Conservation (phyloP, 2,113 vertebrate genomes). For the Melospiza georgiana region DNA sequence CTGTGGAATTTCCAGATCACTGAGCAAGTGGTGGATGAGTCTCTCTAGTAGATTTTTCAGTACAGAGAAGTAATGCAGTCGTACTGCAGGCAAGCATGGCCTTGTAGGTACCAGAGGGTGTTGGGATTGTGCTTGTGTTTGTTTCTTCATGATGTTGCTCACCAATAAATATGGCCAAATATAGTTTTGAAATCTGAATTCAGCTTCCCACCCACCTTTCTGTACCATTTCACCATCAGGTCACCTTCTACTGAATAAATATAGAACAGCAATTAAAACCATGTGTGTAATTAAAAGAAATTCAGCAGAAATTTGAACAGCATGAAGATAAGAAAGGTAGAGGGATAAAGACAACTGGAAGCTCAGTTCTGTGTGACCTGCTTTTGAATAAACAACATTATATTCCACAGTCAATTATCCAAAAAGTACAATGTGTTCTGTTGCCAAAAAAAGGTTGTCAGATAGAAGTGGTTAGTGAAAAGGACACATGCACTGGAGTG, state of each 20-base stretch:
- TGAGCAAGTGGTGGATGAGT: background rate
- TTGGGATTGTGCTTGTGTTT: background rate
- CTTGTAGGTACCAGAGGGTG: background rate
- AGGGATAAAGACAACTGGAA: slow-evolving; percentile 65
- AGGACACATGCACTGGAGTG: slow-evolving; percentile 69
- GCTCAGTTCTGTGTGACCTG: slow-evolving; percentile 74
- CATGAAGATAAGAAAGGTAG: slow-evolving; percentile 44
- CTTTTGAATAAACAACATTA: slow-evolving; percentile 80
- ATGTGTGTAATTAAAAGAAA: slow-evolving; percentile 38
- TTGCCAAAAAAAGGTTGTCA: slow-evolving; percentile 72
- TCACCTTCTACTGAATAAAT: slow-evolving; percentile 49
- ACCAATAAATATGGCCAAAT: background rate
- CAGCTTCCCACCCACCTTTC: background rate
- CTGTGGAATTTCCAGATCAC: background rate
- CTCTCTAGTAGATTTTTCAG: background rate
- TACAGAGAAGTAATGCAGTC: background rate
- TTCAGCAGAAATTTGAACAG: slow-evolving; percentile 18
- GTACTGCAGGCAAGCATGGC: background rate
- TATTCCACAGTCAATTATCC: slow-evolving; percentile 81
- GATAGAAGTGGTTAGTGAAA: slow-evolving; percentile 70
- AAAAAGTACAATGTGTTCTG: slow-evolving; percentile 79
- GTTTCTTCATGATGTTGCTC: background rate
- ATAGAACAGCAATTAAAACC: slow-evolving; percentile 47
- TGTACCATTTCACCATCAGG: background rate
- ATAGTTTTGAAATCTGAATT: slow-evolving; percentile 12